Base-by-base conservation (phyloP, 2,888 invertebrate species). In the Agelastica alni region DNA sequence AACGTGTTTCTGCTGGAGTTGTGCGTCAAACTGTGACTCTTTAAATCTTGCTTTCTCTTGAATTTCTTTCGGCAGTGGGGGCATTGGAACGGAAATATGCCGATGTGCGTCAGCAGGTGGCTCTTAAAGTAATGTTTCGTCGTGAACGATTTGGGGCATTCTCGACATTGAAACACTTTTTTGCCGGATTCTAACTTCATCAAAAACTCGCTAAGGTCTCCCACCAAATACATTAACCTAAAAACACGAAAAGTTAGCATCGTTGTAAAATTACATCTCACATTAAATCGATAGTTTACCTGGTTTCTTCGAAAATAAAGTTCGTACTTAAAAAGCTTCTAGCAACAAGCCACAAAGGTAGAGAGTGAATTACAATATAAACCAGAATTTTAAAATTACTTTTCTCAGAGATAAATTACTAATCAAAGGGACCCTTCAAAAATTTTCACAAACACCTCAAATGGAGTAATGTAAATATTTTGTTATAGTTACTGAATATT, bases 71-170 rank as follows among this genome's bases (percentile, higher is more conserved):
- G 28, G 26, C 61, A 63, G 0, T 61, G 39, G 1, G 42, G 34
- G 42, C 63, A 61, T 5, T 18, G 26, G 36, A 46, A 53, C 0
- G 51, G 56, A 9, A 51, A 56, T 4, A 51, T 34, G 18, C 56
- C 47, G 1, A 39, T 26, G 37, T 62, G 60, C 7, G 53, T 53
- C 4, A 58, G 31, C 6, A 55, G 42, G 20, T 63, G 63, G 12
- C 54, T 59, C 31, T 49, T 58, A 26, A 61, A 58, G 49, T 82
- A 81, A 0, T 82, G 78, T 13, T 78, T 75, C 41, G 82, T 82
- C 1, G 82, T 80, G 52, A 83, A 84, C 1, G 80, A 79, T 52
- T 80, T 81, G 0, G 78, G 80, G 32, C 84, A 84, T 4, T 77
- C 75, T 16, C 22, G 37, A 56, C 84, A 84, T 2, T 81, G 75